Evolutionary conservation across 1,140 invertebrate species (phyloP), one percentile per base, ranked within the genome.

Genomic region (Drosophila paulistorum): DNA sequence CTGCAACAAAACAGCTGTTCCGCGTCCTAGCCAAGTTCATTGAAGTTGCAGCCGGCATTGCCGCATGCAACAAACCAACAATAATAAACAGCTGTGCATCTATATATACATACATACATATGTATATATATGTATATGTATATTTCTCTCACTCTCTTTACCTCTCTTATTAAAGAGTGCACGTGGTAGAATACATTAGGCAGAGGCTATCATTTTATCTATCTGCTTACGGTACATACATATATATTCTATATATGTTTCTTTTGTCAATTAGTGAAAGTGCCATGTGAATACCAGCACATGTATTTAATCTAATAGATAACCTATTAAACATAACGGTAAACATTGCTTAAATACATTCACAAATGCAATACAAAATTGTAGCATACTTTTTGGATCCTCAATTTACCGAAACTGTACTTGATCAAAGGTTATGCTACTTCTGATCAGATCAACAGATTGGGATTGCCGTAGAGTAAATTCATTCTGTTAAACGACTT

Each of bases 1-100:
- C 54, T 63, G 59, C 74, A 76, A 20, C 60, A 62, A 35, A 81
- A 81, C 78, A 80, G 78, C 78, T 81, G 79, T 77, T 81, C 11
- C 13, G 65, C 58, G 30, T 48, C 58, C 17, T 51, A 63, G 57
- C 45, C 74, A 77, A 67, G 63, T 66, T 71, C 57, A 76, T 41
- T 65, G 63, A 62, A 68, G 51, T 63, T 80, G 72, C 65, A 80
- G 51, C 45, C 65, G 64, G 55, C 41, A 54, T 35, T 68, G 54
- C 45, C 13, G 35, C 20, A 57, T 41, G 60, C 37, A 20, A 13
- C n/a, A 67, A 58, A 57, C 11, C 14, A 68, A 11, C 59, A 39
- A 54, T 17, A 42, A 42, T 17, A 42, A 42, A 63, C 42, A 63
- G 42, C 61, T 48, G 61, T 35, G 61, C 23, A 42, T 30, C 61